These are phyloP conservation scores for Entelurus aequoreus DNA, from an alignment of 2,113 vertebrate genomes.

Conservation along the genomic window DNA sequence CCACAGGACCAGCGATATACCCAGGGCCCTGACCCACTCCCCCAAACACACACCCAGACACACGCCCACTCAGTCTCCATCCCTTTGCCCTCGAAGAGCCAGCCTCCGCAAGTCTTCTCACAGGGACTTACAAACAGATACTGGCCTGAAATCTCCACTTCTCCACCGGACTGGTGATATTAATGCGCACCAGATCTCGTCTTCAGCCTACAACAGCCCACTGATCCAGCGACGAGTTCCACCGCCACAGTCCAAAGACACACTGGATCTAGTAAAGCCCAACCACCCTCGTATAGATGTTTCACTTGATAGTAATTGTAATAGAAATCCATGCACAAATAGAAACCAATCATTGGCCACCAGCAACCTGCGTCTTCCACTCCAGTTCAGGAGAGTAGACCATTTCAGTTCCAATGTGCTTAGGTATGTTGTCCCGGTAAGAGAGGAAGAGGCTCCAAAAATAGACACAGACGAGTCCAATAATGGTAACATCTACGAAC, in stretches of 20 bases:
- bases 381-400: slow-evolving; percentile 30
- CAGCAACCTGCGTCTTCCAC: slow-evolving; percentile 26
- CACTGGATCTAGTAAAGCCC: slow-evolving; percentile 43
- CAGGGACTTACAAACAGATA: slow-evolving; percentile 41
- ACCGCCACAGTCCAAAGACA: slow-evolving; percentile 52
- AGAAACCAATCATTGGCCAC: slow-evolving; percentile 47
- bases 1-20: slow-evolving; percentile 32
- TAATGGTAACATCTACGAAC: slow-evolving; percentile 48
- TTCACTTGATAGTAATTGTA: slow-evolving; percentile 47
- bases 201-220: slow-evolving; percentile 67
- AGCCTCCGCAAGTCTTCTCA: slow-evolving; percentile 34
- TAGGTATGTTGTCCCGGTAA: background rate
- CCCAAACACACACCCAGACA: slow-evolving; percentile 45
- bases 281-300: slow-evolving; percentile 10
- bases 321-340: slow-evolving; percentile 47
- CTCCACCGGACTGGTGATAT: slow-evolving; percentile 43
- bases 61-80: slow-evolving; percentile 48
- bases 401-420: slow-evolving; percentile 35
- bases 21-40: slow-evolving; percentile 38
- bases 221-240: slow-evolving; percentile 41
- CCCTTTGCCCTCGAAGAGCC: slow-evolving; percentile 33
- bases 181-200: slow-evolving; percentile 41
- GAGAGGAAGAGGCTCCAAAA: slow-evolving; percentile 19
- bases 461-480: slow-evolving; percentile 15
- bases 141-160: slow-evolving; percentile 49